Conservation (phyloP, 2,113 vertebrate species). For the Brachyhypopomus gauderio region DNA sequence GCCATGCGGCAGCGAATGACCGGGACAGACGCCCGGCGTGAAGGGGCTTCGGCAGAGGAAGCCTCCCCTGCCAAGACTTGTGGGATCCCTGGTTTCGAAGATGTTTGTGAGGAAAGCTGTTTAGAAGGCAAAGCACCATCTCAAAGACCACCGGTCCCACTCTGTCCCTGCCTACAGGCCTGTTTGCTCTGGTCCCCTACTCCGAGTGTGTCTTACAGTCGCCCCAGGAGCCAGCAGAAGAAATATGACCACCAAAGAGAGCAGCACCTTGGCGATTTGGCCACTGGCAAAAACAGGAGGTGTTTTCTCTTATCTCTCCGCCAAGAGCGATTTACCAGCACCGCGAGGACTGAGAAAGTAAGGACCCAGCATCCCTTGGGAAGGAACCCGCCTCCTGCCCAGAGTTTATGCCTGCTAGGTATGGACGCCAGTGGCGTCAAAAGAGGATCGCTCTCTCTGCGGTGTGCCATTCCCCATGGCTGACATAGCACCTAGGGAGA, state of each 20-base stretch:
- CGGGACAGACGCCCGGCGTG: constrained; percentile 42
- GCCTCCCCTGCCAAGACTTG: constrained; percentile 46
- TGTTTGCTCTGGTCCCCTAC: constrained; percentile 49
- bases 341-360: constrained; percentile 51
- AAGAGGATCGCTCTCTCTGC: neutral
- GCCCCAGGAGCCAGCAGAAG: constrained; percentile 52
- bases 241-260: constrained; percentile 55
- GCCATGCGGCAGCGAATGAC: constrained; percentile 65
- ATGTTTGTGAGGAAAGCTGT: constrained; percentile 55
- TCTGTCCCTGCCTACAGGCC: constrained; percentile 53
- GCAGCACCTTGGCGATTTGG: constrained; percentile 61
- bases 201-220: constrained; percentile 56
- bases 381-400: constrained; percentile 29
- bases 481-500: neutral
- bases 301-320: constrained; percentile 58
- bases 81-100: constrained; percentile 56
- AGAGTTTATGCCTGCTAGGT: constrained; percentile 18
- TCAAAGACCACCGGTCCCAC: constrained; percentile 41
- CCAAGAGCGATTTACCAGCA: constrained; percentile 57
- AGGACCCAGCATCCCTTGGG: constrained; percentile 33
- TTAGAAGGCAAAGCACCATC: constrained; percentile 63
- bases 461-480: neutral
- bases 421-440: neutral
- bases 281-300: constrained; percentile 57
- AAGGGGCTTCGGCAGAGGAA: constrained; percentile 50